These are phyloP conservation scores for Alosa sapidissima DNA, from an alignment of 2,797 vertebrate species.

Conservation along the genomic window DNA sequence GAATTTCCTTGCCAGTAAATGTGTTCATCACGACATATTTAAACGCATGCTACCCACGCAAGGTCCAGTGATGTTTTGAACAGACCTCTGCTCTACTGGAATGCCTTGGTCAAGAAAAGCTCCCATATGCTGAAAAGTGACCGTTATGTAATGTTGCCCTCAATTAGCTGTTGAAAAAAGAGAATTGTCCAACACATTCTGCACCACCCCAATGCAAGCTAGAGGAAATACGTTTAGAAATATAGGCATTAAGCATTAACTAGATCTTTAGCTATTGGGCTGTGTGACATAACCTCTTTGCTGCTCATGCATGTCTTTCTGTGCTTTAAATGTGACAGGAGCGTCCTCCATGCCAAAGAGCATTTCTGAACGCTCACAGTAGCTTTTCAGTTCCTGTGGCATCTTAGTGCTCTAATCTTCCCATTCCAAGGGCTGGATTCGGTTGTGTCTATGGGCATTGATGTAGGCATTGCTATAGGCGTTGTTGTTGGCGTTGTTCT, in stretches of 20 bases:
- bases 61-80: slow-evolving; percentile 25
- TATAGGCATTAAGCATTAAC: background rate
- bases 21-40: slow-evolving; percentile 27
- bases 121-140: slow-evolving; percentile 19
- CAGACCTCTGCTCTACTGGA: slow-evolving; percentile 34
- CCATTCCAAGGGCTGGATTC: slow-evolving; percentile 74
- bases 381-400: background rate
- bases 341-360: background rate
- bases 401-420: slow-evolving; percentile 70
- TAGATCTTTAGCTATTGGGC: background rate
- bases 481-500: slow-evolving; percentile 18
- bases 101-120: slow-evolving; percentile 23
- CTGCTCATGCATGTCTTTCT: background rate
- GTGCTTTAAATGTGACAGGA: slow-evolving; percentile 3
- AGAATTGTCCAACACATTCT: slow-evolving; percentile 13
- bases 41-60: slow-evolving; percentile 35
- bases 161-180: slow-evolving; percentile 11
- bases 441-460: slow-evolving; percentile 60
- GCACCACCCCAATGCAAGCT: background rate
- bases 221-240: background rate
- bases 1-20: slow-evolving; percentile 41
- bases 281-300: background rate
- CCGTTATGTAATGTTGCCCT: slow-evolving; percentile 2
- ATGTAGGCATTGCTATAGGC: slow-evolving; percentile 45
- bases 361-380: background rate